Percentiles rank a stretch among this genome's conserved stretches.
Evolutionary conservation across 2,888 invertebrate genomes (phyloP).

Genomic region (Crocallis elinguaria): DNA sequence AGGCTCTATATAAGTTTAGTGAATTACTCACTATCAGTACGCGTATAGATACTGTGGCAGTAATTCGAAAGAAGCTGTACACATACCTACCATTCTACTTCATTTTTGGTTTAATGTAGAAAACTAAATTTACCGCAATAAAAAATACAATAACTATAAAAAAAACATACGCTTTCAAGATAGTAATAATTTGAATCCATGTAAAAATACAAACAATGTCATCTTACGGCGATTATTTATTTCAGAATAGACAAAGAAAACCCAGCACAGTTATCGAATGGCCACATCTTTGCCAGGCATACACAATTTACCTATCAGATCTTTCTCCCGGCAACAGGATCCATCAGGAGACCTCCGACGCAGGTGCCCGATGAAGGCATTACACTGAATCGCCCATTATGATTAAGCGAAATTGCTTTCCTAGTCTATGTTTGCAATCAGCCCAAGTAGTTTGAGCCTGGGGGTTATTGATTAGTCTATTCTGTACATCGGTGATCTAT

Average conservation of each 20-base stretch:
- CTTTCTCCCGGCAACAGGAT: constrained; percentile 35
- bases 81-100: too few relatives aligned
- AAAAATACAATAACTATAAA: too few relatives aligned
- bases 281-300: constrained; percentile 8
- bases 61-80: too few relatives aligned
- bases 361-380: constrained; percentile 81
- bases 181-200: too few relatives aligned
- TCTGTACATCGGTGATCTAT: constrained; percentile 58
- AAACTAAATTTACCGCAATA: too few relatives aligned
- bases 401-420: constrained; percentile 68
- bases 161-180: too few relatives aligned
- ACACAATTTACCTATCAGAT: constrained; percentile 33
- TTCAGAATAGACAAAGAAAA: constrained; percentile 5
- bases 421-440: constrained; percentile 75
- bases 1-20: too few relatives aligned
- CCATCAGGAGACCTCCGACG: constrained; percentile 45
- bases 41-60: too few relatives aligned
- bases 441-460: constrained; percentile 57
- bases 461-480: constrained; percentile 70
- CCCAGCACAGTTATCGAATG: background rate
- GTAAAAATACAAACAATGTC: too few relatives aligned
- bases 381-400: constrained; percentile 76
- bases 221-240: background rate
- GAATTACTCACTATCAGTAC: too few relatives aligned
- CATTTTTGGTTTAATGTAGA: too few relatives aligned